These are phyloP conservation scores for Onthophagus sagittarius DNA, from an alignment of 2,888 invertebrate genomes.

Conservation along the genomic window DNA sequence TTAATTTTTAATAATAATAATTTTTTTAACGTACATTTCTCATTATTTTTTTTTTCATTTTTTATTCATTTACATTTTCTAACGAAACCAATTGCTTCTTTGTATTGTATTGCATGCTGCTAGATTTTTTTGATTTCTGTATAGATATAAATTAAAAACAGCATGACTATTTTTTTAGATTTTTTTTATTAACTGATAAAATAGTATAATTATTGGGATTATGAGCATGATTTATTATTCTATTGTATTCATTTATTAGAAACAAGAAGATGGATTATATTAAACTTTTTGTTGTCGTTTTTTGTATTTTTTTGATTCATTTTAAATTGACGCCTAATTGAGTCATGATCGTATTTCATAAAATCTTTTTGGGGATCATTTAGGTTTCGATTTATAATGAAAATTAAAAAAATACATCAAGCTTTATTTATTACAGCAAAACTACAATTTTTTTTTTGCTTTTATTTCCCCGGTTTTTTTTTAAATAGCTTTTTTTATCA, in stretches of 20 bases:
- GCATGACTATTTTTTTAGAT: no score
- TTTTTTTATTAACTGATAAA: no score
- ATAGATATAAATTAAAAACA: not conserved
- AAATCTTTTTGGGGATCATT: no score
- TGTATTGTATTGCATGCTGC: conserved; percentile 7
- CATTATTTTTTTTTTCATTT: not conserved
- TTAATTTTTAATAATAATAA: not conserved
- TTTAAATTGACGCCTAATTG: no score
- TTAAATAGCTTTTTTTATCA: not conserved
- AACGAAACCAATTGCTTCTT: not conserved
- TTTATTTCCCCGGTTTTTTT: not conserved
- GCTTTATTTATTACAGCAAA: not conserved
- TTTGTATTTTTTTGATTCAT: no score
- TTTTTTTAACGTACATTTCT: not conserved
- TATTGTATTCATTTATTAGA: no score
- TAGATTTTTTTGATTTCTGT: not conserved
- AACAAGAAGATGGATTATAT: no score
- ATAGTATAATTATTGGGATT: no score
- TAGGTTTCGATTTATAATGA: no score
- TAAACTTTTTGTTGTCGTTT: no score
- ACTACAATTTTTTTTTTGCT: not conserved
- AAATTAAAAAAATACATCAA: not conserved
- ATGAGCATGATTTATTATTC: no score
- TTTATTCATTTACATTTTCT: not conserved
- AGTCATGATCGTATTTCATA: no score